Evolutionary conservation across 1,140 invertebrate species (phyloP).

Genomic region (Drosophila tani): DNA sequence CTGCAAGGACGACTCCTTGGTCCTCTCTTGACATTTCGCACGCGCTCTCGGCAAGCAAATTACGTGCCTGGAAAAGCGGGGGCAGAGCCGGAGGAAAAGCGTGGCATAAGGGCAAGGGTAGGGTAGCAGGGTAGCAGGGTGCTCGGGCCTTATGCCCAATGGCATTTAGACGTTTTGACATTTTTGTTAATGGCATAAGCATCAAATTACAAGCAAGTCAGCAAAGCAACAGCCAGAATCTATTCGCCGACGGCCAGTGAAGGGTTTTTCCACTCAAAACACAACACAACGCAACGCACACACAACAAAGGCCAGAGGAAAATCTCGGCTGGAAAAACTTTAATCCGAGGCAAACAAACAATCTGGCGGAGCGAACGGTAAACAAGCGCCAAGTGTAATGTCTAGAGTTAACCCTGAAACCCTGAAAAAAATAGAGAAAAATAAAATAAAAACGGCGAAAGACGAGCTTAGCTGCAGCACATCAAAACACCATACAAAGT

Average conservation of each 20-base stretch:
- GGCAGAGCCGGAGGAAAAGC: constrained; percentile 7
- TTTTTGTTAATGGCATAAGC: constrained; percentile 82
- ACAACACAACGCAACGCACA: constrained; percentile 25
- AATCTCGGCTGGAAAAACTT: constrained; percentile 43
- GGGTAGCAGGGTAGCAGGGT: too few relatives aligned
- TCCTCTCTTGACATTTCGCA: constrained; percentile 62
- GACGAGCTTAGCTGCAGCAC: constrained; percentile 5
- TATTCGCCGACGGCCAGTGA: constrained; percentile 48
- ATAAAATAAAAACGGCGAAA: constrained; percentile 5
- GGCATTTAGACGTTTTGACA: constrained; percentile 79
- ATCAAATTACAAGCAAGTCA: constrained; percentile 72
- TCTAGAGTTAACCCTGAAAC: constrained; percentile 55
- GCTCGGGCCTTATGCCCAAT: constrained; percentile 55
- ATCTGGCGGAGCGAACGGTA: constrained; percentile 51
- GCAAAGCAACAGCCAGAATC: constrained; percentile 44
- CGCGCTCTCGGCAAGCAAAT: constrained; percentile 72
- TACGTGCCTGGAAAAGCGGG: constrained; percentile 61
- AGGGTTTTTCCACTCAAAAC: constrained; percentile 47
- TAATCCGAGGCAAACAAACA: constrained; percentile 47
- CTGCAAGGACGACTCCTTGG: constrained; percentile 31
- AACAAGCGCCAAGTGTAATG: constrained; percentile 53
- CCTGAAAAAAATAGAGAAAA: constrained; percentile 8
- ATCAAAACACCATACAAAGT: too few relatives aligned
- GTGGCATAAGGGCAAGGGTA: constrained; percentile 11
- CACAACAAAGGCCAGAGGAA: constrained; percentile 20